Evolutionary conservation across 2,797 vertebrate genomes (phyloP).

Genomic region (Coreius guichenoti): DNA sequence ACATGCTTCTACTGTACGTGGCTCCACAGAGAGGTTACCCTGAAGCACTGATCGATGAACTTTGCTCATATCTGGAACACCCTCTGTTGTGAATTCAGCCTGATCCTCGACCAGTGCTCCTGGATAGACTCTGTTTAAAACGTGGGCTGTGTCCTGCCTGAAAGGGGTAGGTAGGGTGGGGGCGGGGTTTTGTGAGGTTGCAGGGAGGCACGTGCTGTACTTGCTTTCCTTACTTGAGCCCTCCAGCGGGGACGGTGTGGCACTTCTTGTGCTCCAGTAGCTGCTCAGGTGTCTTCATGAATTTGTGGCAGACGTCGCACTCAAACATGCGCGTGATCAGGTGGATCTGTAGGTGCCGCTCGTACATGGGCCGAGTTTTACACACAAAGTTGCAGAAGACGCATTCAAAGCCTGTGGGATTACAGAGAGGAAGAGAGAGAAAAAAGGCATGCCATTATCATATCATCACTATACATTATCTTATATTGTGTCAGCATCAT

Average conservation of each 20-base stretch:
- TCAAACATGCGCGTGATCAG: constrained; percentile 99
- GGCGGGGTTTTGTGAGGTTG: constrained; percentile 25
- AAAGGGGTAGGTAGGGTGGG: constrained; percentile 25
- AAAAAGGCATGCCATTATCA: constrained; percentile 11
- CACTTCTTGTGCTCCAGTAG: constrained; percentile 99
- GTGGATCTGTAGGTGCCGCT: constrained; percentile 98
- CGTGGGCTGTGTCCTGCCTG: constrained; percentile 7
- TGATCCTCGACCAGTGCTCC: constrained; percentile 38
- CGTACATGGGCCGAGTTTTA: constrained; percentile 98
- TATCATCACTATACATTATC: constrained; percentile 19
- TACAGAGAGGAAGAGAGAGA: constrained; percentile 21
- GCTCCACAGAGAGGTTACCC: constrained; percentile 12
- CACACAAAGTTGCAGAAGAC: constrained; percentile 99
- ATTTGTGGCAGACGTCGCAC: constrained; percentile 99
- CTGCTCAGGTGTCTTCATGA: constrained; percentile 99
- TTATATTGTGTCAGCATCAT: neutral
- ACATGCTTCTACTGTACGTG: constrained; percentile 4
- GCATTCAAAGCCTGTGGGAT: constrained; percentile 90
- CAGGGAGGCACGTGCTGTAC: constrained; percentile 78
- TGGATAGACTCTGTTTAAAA: constrained; percentile 28
- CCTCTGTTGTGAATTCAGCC: neutral
- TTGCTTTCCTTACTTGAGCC: constrained; percentile 99
- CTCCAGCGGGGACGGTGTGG: constrained; percentile 98
- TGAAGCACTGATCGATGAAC: constrained; percentile 49
- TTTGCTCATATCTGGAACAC: neutral